Base-by-base conservation (phyloP, 2,113 vertebrate genomes). In the Leuciscus idus region DNA sequence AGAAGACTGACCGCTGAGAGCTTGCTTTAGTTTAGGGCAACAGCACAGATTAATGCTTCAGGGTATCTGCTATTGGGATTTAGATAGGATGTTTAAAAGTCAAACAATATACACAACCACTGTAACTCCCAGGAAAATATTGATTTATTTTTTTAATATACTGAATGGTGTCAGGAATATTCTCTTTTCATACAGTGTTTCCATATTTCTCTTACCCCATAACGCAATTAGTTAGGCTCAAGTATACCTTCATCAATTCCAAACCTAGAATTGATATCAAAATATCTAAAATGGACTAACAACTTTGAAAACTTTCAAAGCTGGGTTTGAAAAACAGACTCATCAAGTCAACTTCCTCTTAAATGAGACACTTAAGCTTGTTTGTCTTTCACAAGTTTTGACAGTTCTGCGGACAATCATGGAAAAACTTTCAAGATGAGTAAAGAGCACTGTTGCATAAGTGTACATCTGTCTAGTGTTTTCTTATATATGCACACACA, bases 1-100 rank as follows among this genome's bases (percentile, higher is more conserved):
- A 73, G 59, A 77, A 46, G 57, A 57, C 64, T 83, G 73, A 77
- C 72, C 82, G 52, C 77, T 81, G 77, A 61, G 62, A 55, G 76
- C 64, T 23, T 72, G 33, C 48, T 80, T 57, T 70, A 36, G 77
- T 50, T 50, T 57, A 46, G 48, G 75, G 57, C 23, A 79, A 74
- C 46, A 81, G 30, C 59, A 28, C 52, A 52, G 70, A 82, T 82
- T n/a, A 66, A 70, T 68, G 39, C 81, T 70, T 50, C 19, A 55
- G 46, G 81, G 26, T 52, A 23, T 70, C 46, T 82, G 46, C 46
- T 26, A 82, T 36, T 33, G 28, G 62, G 62, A 82, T 82, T 50
- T 46, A 15, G 28, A 15, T 4, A 73, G 30, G 50, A 74, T 70
- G 48, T n/a, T 83, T 26, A 73, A 82, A 70, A 36, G 48, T 83